Percentiles rank a stretch among this genome's conserved stretches.
These are phyloP conservation scores for Myiothlypis chrysogaster DNA, from an alignment of 2,797 vertebrate species.

Conservation along the genomic window DNA sequence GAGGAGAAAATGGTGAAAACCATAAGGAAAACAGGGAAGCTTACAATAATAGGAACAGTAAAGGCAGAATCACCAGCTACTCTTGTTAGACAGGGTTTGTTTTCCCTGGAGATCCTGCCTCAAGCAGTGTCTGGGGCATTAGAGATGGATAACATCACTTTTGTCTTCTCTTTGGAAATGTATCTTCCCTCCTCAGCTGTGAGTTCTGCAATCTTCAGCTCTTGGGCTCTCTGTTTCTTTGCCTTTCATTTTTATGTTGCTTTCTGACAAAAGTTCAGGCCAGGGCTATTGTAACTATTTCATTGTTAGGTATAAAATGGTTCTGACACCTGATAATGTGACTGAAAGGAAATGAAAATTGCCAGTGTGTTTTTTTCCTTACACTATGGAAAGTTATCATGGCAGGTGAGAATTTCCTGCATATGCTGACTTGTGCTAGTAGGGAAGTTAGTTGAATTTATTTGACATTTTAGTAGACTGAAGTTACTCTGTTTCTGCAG, in stretches of 20 bases:
- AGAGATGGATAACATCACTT: background rate
- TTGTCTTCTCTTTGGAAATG: background rate
- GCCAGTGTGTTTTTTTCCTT: background rate
- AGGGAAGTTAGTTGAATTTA: background rate
- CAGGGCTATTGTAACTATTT: background rate
- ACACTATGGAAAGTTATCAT: background rate
- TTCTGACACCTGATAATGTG: background rate
- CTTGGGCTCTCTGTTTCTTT: background rate
- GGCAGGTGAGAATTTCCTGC: background rate
- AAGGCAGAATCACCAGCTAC: background rate
- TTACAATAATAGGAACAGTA: background rate
- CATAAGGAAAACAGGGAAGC: background rate
- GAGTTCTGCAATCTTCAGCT: background rate
- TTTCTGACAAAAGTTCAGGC: background rate
- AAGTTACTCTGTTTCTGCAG: background rate
- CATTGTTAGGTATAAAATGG: background rate
- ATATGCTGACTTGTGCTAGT: background rate
- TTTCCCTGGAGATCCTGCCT: background rate
- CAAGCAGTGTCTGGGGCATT: background rate
- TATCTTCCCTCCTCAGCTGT: background rate
- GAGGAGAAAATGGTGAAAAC: background rate
- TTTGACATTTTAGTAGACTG: background rate
- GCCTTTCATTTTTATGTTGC: background rate
- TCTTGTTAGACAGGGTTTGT: background rate
- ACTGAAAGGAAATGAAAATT: background rate